Evolutionary conservation across 2,113 vertebrate species (phyloP), one percentile per base, ranked within the genome.

Genomic region (Rhinopomastus cyanomelas): DNA sequence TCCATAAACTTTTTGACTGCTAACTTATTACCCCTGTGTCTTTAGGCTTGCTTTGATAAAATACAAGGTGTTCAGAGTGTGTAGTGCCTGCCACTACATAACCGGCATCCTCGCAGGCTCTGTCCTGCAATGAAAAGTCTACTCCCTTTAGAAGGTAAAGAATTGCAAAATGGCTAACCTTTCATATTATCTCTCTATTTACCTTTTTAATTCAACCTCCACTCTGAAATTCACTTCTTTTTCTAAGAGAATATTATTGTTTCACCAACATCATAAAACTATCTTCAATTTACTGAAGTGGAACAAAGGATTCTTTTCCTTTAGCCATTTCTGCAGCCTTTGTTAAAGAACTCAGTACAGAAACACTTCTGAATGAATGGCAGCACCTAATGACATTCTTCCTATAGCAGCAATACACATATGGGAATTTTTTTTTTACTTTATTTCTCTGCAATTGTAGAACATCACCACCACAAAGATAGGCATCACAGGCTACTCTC

Each of bases 281-380:
- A 7, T 44, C 68, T 68, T 37, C 29, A 55, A 59, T 89, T 92
- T 87, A 52, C 23, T 76, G 62, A 76, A 32, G 56, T 19, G 22
- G 42, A 89, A 87, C 56, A 79, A 85, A 81, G 48, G 25, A 5
- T 57, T 7, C 26, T 74, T 82, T 87, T 89, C 19, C 39, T 92
- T 87, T 39, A 78, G 59, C 25, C 30, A 83, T 12, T 71, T 82
- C 34, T 67, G 85, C 48, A 93, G 69, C 14, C n/a, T 89, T 77
- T 80, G 37, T 85, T 82, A 59, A 83, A 66, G 52, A 79, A 87
- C n/a, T 77, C 55, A 34, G 69, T 90, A 85, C 8, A 69, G 66
- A 68, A 90, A 68, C 59, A 48, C 62, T 83, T 71, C 53, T 49
- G 42, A 71, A 77, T 89, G 85, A 89, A 81, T 87, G 79, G 85